These are phyloP conservation scores for Drosophila bipectinata DNA, from an alignment of 1,140 invertebrate species.

Conservation along the genomic window DNA sequence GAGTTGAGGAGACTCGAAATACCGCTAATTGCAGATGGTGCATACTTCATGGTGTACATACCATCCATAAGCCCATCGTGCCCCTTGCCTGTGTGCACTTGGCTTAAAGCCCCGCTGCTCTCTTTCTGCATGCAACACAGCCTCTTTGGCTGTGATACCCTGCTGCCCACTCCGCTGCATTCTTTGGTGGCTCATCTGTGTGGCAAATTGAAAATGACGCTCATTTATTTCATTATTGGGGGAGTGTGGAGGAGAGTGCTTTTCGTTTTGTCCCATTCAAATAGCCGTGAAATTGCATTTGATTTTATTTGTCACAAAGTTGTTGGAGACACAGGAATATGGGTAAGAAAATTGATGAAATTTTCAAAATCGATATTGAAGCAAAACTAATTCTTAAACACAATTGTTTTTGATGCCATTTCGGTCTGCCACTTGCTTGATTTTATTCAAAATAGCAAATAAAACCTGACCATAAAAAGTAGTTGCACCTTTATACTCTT, in stretches of 20 bases:
- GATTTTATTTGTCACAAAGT: slow-evolving; percentile 54
- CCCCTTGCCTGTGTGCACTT: slow-evolving; percentile 46
- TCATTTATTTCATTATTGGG: slow-evolving; percentile 76
- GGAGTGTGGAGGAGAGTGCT: slow-evolving; percentile 9
- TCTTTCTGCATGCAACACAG: slow-evolving; percentile 3
- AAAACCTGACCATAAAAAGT: not conserved
- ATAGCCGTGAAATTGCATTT: slow-evolving; percentile 80
- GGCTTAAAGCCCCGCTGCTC: slow-evolving; percentile 52
- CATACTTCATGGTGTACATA: slow-evolving; percentile 43
- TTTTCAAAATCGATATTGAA: slow-evolving; percentile 1
- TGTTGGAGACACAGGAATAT: not conserved
- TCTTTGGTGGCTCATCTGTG: slow-evolving; percentile 74
- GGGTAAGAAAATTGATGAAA: slow-evolving; percentile 29
- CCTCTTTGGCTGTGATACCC: not conserved
- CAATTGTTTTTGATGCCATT: slow-evolving; percentile 15
- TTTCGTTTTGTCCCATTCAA: slow-evolving; percentile 56
- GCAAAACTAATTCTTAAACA: not conserved
- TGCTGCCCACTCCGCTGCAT: slow-evolving; percentile 14
- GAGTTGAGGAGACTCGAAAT: slow-evolving; percentile 6
- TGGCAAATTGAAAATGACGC: slow-evolving; percentile 76
- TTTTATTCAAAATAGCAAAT: not conserved
- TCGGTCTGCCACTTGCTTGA: not conserved
- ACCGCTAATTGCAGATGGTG: slow-evolving; percentile 72
- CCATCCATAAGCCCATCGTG: not conserved
- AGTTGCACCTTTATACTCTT: not conserved